Conservation (phyloP, 1,140 invertebrate genomes). For the Monomorium pharaonis region DNA sequence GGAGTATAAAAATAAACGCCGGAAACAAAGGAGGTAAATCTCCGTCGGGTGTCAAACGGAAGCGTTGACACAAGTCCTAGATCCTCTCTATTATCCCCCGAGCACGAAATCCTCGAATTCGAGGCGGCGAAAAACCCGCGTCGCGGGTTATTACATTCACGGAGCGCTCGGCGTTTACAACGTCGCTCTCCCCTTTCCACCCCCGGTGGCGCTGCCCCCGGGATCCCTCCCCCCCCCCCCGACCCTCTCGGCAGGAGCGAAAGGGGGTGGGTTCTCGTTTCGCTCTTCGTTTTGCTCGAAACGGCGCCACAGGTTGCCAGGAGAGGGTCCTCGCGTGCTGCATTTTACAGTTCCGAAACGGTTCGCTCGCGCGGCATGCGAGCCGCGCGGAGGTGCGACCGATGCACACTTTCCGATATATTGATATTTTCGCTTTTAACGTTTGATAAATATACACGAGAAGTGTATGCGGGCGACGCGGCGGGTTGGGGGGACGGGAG, state of each 20-base stretch:
- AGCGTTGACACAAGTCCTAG: not conserved
- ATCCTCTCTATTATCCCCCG: slow-evolving; percentile 1
- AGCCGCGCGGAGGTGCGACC: not conserved
- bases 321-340: slow-evolving; percentile 54
- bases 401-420: slow-evolving; percentile 39
- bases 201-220: slow-evolving; percentile 12
- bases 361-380: not conserved
- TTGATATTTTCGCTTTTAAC: slow-evolving; percentile 43
- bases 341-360: slow-evolving; percentile 54
- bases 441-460: slow-evolving; percentile 42
- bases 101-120: slow-evolving; percentile 26
- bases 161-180: slow-evolving; percentile 46
- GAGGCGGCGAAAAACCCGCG: slow-evolving; percentile 37
- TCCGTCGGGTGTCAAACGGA: not conserved
- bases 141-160: slow-evolving; percentile 46
- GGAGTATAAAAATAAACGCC: not conserved
- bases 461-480: too few relatives aligned
- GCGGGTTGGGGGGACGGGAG: not conserved
- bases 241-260: slow-evolving; percentile 23
- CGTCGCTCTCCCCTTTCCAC: slow-evolving; percentile 4
- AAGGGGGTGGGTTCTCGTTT: slow-evolving; percentile 51
- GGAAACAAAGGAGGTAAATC: not conserved
- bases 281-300: slow-evolving; percentile 55
- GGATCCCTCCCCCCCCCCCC: not conserved
- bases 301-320: slow-evolving; percentile 56